Evolutionary conservation across 2,797 vertebrate genomes (phyloP), one percentile per base, ranked within the genome.

Genomic region (Buphagus erythrorhynchus): DNA sequence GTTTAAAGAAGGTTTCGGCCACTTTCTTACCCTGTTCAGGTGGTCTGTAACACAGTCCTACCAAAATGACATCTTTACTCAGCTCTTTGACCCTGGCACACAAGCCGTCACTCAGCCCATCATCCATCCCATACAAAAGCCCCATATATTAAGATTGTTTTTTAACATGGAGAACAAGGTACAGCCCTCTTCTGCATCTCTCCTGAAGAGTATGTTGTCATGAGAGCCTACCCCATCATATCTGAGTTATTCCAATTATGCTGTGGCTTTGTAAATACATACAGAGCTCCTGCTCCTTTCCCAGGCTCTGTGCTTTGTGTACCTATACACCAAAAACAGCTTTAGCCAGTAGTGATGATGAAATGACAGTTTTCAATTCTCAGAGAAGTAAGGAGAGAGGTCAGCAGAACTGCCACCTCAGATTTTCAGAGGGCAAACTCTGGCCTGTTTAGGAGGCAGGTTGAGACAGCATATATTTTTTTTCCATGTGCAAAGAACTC

Each of bases 101-200:
- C 18, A 67, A 35, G 20, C 25, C 73, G 29, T 61, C 46, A 71
- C 22, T 20, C 24, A 58, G 79, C 14, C 10, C 21, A 42, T 58
- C 48, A 78, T 14, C 35, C 18, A 42, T 36, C 12, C 35, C 16
- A 16, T 54, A 61, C 5, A 77, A 68, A 52, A 80, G 20, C 18
- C 38, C 18, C n/a, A 33, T n/a, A 33, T 9, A 22, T 35, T 65
- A 17, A 86, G 33, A 52, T 15, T 48, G 12, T 24, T 55, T 18
- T 35, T 80, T 68, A 68, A 48, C 4, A 6, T 0, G 5, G 22
- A 61, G 18, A n/a, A 48, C 65, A 88, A 69, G 15, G 35, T 12
- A 40, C 4, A 1, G 5, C 48, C 21, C 28, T 40, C 28, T 59
- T 67, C 20, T 2, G 2, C 1, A 0, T 46, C 8, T 61, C 42